A percentile compares a stretch with the other conserved stretches of the same genome.
phyloP scores from a whole-genome alignment of 2,888 invertebrate species.

The Andrena dorsata region DNA sequence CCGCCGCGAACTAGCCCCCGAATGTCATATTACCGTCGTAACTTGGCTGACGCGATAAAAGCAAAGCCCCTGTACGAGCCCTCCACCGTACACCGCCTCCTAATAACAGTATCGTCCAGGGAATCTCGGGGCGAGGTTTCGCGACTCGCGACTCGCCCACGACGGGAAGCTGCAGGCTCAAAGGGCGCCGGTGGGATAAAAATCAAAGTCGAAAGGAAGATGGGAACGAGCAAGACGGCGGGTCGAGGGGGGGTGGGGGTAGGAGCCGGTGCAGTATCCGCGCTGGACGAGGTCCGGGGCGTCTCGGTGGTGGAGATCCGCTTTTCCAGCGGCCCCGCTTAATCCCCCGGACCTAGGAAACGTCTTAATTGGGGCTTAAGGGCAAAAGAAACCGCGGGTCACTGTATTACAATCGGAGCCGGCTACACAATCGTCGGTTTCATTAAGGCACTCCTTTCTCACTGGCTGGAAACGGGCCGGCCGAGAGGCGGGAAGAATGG shows the following conservation, averaged over 20 bases:
- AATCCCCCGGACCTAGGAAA: slow-evolving; percentile 70
- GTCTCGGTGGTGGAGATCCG: slow-evolving; percentile 53
- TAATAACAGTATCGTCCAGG: slow-evolving; percentile 10
- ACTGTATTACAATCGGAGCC: slow-evolving; percentile 72
- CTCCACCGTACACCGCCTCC: not conserved
- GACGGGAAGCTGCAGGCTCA: slow-evolving; percentile 29
- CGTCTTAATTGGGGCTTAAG: slow-evolving; percentile 79
- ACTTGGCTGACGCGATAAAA: slow-evolving; percentile 4
- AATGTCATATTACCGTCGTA: slow-evolving; percentile 3
- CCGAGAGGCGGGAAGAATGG: slow-evolving; percentile 49
- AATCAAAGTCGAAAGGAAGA: slow-evolving; percentile 66
- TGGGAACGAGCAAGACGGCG: slow-evolving; percentile 33
- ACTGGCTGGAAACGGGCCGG: not conserved
- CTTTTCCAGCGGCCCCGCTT: slow-evolving; percentile 66
- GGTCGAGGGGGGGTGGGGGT: not conserved
- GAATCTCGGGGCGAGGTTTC: slow-evolving; percentile 3
- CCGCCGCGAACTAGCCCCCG: not conserved
- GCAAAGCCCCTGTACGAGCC: not conserved
- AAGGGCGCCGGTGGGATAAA: slow-evolving; percentile 52
- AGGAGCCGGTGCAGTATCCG: not conserved
- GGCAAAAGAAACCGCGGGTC: slow-evolving; percentile 77
- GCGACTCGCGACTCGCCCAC: slow-evolving; percentile 37
- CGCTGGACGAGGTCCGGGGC: not conserved
- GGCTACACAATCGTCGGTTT: slow-evolving; percentile 64
- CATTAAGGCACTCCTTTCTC: slow-evolving; percentile 54